phyloP scores from a whole-genome alignment of 2,113 vertebrate genomes.

The Colaptes auratus region DNA sequence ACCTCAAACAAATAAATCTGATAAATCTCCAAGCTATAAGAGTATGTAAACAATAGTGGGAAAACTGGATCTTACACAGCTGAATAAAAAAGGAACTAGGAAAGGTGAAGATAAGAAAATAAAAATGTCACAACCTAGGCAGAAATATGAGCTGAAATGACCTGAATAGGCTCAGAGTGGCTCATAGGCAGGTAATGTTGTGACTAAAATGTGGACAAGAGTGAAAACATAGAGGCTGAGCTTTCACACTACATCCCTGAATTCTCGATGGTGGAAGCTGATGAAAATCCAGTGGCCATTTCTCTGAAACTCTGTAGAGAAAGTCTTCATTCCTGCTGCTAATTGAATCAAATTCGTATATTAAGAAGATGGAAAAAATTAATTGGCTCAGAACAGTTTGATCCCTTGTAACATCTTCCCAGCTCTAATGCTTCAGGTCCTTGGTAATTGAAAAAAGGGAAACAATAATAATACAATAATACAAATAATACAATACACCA shows the following conservation, averaged over 20 bases:
- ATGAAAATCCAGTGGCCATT: background rate
- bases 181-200: background rate
- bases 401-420: background rate
- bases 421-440: background rate
- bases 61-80: background rate
- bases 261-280: background rate
- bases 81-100: slow-evolving; percentile 21
- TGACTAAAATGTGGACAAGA: background rate
- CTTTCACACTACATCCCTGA: background rate
- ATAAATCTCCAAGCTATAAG: background rate
- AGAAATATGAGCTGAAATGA: slow-evolving; percentile 6
- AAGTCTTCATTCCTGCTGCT: background rate
- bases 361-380: background rate
- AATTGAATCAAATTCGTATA: background rate
- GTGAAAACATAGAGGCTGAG: background rate
- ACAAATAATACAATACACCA: too few relatives aligned
- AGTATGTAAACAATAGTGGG: slow-evolving; percentile 44
- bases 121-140: background rate
- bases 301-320: background rate
- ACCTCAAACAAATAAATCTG: slow-evolving; percentile 16
- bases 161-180: background rate
- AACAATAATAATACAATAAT: too few relatives aligned
- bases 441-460: background rate
- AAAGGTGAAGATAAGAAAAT: slow-evolving; percentile 51
- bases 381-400: background rate